Base-by-base conservation (phyloP, 1,140 invertebrate species). In the Linepithema humile region DNA sequence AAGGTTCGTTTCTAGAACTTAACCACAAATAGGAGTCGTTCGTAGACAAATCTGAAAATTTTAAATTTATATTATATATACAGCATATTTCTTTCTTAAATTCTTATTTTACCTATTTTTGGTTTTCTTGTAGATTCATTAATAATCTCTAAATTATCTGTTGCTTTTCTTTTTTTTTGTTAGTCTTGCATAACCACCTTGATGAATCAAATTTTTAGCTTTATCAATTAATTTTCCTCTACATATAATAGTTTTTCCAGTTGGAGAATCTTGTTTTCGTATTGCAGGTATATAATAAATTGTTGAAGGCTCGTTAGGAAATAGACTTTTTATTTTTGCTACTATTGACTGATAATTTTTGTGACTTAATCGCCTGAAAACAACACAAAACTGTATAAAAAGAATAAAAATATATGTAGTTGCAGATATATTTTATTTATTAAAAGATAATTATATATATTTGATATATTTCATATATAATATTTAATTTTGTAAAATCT, bases 91-190 rank as follows among this genome's bases (percentile, higher is more conserved):
- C 2, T 20, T 62, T 40, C 32, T 38, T 62, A 40, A 4, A 40
- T 40, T 62, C 9, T 62, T 12, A 38, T 62, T 20, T 62, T 62
- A 62, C n/a, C 60, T 62, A 12, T 62, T 62, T 62, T 62, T 38
- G 35, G 29, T 40, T 38, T 23, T 38, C 6, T 7, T 62, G 1
- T 40, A n/a, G n/a, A n/a, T 62, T 62, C n/a, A 12, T 9, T 35
- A 0, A 20, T 20, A 9, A 4, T 40, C 9, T 40, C 38, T 40
- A 40, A n/a, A n/a, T n/a, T 40, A 20, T 38, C 32, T 20, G 32
- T 62, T 62, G 32, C 32, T 40, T 62, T 62, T 4, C n/a, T 40
- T 20, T 62, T 62, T n/a, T 38, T 62, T 62, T 20, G 60, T 62
- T 29, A 4, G 32, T 38, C 9, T 62, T 62, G 35, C 32, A 12